Base-by-base conservation (phyloP, 23 tunicate species). In the Trididemnum miniatum region DNA sequence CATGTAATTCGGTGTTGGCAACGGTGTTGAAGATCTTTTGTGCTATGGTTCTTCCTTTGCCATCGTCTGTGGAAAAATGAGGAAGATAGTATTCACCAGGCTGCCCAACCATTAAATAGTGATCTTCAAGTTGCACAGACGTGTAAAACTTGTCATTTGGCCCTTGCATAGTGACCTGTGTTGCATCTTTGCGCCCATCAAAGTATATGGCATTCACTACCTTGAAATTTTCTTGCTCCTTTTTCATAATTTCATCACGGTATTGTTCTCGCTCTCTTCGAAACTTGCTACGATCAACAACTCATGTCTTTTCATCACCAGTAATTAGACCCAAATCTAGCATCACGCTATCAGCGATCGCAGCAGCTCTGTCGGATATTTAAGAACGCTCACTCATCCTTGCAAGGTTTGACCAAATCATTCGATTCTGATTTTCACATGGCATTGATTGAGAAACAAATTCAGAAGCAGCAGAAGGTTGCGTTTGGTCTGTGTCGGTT, bases 171-270 rank as follows among this genome's bases (percentile, higher is more conserved):
- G 34, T 23, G 5, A 27, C 59, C 31, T 34, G 69, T 2, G 83
- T 78, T 59, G 66, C 83, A 57, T 78, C 83, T 78, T 78, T 78
- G 36, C 83, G 67, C 25, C 72, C 72, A 59, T 78, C 83, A 3
- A 78, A 34, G 66, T 78, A 78, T 22, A 78, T 27, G 20, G 35
- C 83, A 24, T 52, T 52, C n/a, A 78, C 83, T 7, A 78, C 3
- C 26, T 37, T 59, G 69, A 78, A 26, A 31, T 78, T 78, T 78
- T 52, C 35, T 78, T 54, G 69, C 72, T 69, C 37, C 32, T 69
- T 24, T 28, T 69, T 9, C 75, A 7, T 35, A 12, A 69, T 32
- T 69, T 78, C 35, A 1, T 52, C 23, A 25, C 36, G 27, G 35
- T 51, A 59, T 34, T 51, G 29, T 59, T 78, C 83, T 26, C 83